Conservation (phyloP, 2,888 invertebrate genomes). For the Erebia ligea region DNA sequence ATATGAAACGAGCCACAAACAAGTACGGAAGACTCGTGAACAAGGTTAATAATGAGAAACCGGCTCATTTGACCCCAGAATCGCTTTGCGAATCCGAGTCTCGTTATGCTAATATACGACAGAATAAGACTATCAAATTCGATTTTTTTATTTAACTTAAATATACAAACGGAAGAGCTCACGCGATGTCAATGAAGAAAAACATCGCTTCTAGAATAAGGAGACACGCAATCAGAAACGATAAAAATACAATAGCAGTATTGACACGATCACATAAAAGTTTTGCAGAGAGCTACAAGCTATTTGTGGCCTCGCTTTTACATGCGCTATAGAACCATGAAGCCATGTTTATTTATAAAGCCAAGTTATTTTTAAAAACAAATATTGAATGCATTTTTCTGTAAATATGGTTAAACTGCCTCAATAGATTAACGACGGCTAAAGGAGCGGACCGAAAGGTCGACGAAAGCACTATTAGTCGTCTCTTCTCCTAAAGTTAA, state of each 20-base stretch:
- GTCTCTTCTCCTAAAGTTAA: no score
- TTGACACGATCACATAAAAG: conserved; percentile 44
- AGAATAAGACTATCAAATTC: conserved; percentile 21
- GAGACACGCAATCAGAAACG: conserved; percentile 57
- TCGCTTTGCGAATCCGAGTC: conserved; percentile 9
- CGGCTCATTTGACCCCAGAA: conserved; percentile 10
- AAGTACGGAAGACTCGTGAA: conserved; percentile 17
- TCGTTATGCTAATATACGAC: conserved; percentile 17
- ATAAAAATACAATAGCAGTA: conserved; percentile 51
- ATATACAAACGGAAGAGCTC: conserved; percentile 60
- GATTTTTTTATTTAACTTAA: conserved; percentile 30
- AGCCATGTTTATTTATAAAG: background rate
- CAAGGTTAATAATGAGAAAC: conserved; percentile 11
- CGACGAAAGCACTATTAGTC: no score
- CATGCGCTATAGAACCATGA: conserved; percentile 24
- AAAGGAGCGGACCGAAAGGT: no score
- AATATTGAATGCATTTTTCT: background rate
- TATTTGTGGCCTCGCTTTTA: conserved; percentile 33
- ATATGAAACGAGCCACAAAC: background rate
- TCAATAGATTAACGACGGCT: no score
- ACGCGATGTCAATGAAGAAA: conserved; percentile 62
- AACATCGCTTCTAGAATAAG: conserved; percentile 49
- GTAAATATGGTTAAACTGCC: no score
- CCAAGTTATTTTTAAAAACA: background rate
- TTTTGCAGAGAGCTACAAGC: conserved; percentile 34